Conservation (phyloP, 1,140 invertebrate genomes). For the Pachypsylla venusta region DNA sequence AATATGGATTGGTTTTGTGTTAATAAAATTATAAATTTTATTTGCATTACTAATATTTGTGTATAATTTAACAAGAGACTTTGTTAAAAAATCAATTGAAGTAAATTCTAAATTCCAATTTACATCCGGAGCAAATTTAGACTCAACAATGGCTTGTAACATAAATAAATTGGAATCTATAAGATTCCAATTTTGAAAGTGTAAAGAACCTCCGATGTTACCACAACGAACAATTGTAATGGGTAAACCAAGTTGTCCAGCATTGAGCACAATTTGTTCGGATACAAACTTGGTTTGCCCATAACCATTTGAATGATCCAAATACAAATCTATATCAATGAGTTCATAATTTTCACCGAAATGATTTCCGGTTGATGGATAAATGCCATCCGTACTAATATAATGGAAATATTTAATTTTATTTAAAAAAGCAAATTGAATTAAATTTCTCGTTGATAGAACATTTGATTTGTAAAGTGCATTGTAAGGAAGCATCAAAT, state of each 20-base stretch:
- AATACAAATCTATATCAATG: conserved; percentile 23
- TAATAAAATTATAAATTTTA: conserved; percentile 33
- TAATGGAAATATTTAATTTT: conserved; percentile 38
- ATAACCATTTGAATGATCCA: conserved; percentile 32
- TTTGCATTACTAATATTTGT: conserved; percentile 28
- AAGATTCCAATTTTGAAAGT: conserved; percentile 33
- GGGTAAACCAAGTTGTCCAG: conserved; percentile 33
- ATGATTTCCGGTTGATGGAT: conserved; percentile 30
- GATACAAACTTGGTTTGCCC: conserved; percentile 38
- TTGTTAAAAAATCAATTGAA: conserved; percentile 36
- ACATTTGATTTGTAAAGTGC: conserved; percentile 36
- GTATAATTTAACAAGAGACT: conserved; percentile 31
- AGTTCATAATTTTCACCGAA: conserved; percentile 31
- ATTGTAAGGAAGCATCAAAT: conserved; percentile 36
- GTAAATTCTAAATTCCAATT: conserved; percentile 38
- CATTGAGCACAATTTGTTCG: conserved; percentile 33
- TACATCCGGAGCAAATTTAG: conserved; percentile 31
- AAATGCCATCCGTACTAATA: conserved; percentile 36
- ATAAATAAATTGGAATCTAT: conserved; percentile 37
- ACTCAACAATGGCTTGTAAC: conserved; percentile 31
- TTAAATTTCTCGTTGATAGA: conserved; percentile 34
- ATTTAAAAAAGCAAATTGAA: conserved; percentile 34
- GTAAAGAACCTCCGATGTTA: conserved; percentile 31
- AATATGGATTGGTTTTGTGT: conserved; percentile 19
- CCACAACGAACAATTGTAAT: conserved; percentile 28